These are phyloP conservation scores for Platyscapa corneri DNA, from an alignment of 1,140 invertebrate genomes.

Conservation along the genomic window DNA sequence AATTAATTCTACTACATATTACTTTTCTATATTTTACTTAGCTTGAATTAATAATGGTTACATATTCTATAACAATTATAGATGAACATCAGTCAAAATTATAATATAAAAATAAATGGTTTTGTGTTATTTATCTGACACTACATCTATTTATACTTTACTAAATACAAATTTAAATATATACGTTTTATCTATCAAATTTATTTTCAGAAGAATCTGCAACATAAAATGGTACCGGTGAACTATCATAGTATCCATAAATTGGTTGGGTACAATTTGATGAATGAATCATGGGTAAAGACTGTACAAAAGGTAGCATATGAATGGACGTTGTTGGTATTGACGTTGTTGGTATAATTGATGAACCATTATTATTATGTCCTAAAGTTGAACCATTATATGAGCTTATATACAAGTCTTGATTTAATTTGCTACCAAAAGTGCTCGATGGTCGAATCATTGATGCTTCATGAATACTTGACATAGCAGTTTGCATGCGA, in stretches of 20 bases:
- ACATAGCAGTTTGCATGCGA: conserved; percentile 64
- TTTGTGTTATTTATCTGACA: neutral
- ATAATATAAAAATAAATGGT: neutral
- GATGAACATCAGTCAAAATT: neutral
- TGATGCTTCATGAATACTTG: conserved; percentile 69
- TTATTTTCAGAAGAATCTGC: conserved; percentile 67
- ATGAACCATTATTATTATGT: conserved; percentile 55
- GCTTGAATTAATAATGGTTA: neutral
- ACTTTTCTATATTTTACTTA: neutral
- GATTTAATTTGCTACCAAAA: conserved; percentile 70
- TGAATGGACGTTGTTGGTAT: conserved; percentile 63
- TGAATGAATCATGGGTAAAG: conserved; percentile 60
- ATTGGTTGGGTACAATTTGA: conserved; percentile 63
- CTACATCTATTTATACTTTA: neutral
- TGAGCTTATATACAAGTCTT: conserved; percentile 68
- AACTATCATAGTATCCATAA: conserved; percentile 70
- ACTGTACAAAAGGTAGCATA: conserved; percentile 68
- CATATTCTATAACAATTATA: neutral
- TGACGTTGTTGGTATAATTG: conserved; percentile 46
- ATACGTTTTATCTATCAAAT: conserved; percentile 64
- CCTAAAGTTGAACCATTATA: conserved; percentile 70
- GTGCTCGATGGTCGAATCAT: conserved; percentile 68
- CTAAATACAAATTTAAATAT: neutral
- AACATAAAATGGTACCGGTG: conserved; percentile 67
- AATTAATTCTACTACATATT: no score